Percentiles rank a stretch among this genome's conserved stretches.
These are phyloP conservation scores for Sphenodon punctatus DNA, from an alignment of 2,797 vertebrate species.

Conservation along the genomic window DNA sequence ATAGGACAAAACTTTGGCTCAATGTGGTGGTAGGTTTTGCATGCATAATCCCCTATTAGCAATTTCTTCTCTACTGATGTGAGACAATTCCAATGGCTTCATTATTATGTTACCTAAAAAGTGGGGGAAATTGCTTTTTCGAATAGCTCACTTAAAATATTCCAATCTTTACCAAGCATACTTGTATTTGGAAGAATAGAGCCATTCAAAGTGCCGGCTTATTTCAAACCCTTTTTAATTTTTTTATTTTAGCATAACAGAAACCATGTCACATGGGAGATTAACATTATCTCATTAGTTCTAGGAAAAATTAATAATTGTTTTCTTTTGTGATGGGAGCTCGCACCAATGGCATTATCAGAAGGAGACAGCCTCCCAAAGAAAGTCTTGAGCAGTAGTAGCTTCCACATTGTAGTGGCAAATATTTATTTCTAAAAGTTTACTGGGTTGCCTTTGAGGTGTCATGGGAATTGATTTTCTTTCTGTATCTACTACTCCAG, in stretches of 20 bases:
- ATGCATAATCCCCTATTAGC: too few relatives aligned
- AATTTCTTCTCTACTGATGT: too few relatives aligned
- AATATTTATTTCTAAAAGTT: not conserved
- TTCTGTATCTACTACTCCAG: not conserved
- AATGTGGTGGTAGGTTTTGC: too few relatives aligned
- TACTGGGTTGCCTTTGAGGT: constrained; percentile 1
- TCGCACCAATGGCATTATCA: not conserved
- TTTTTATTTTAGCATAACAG: constrained; percentile 13
- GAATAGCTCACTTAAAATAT: too few relatives aligned
- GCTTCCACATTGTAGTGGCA: not conserved
- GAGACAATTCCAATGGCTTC: too few relatives aligned
- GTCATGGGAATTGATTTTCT: not conserved
- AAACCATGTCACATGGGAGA: constrained; percentile 23
- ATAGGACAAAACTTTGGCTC: too few relatives aligned
- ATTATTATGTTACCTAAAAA: too few relatives aligned
- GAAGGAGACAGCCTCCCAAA: not conserved
- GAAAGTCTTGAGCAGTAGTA: not conserved
- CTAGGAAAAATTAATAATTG: constrained; percentile 6
- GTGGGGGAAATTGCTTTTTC: too few relatives aligned
- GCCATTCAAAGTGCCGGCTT: too few relatives aligned
- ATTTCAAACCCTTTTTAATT: too few relatives aligned
- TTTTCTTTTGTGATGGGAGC: constrained; percentile 20
- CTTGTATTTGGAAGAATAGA: too few relatives aligned
- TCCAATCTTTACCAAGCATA: too few relatives aligned
- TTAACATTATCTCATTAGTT: constrained; percentile 45